Base-by-base conservation (phyloP, 2,888 invertebrate species). In the Bembecia ichneumoniformis region DNA sequence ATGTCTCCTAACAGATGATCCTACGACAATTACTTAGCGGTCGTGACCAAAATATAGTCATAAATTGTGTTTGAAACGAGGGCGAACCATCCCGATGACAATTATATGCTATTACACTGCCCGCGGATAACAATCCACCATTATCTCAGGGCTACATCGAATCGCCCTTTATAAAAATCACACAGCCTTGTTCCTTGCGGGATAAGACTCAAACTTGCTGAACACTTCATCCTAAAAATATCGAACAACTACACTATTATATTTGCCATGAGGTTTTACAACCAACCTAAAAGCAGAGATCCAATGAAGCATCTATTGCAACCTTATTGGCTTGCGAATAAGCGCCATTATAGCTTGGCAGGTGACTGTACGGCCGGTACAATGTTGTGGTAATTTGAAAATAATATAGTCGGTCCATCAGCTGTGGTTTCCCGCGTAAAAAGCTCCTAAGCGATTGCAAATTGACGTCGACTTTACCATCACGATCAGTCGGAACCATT, bases 41-140 rank as follows among this genome's bases (percentile, higher is more conserved):
- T 81, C 82, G 81, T 82, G 82, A 80, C 68, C 72, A 64, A 72
- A 72, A 75, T 77, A 70, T 71, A 69, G 71, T 70, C 77, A 71
- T 81, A 80, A 82, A 82, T 78, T 68, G 62, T 65, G 60, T 66
- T 64, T 66, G 65, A 59, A 72, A 73, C 66, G 68, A 74, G 73
- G 66, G 64, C 72, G 64, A 66, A 64, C 62, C 66, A 63, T 58
- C 59, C 60, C 68, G 74, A 75, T 75, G 76, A 80, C 80, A 79
- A 81, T 80, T 80, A 82, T 73, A 73, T 60, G 68, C 72, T 65
- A 79, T 78, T 79, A 78, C 75, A 62, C 58, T 40, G 40, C 40
- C 40, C 40, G n/a, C 40, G 40, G 40, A 40, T 40, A 40, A 40
- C 40, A 40, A 13, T 40, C 13, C 14, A 14, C 40, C 40, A 40